These are phyloP conservation scores for Mechanitis messenoides DNA, from an alignment of 2,888 invertebrate species.

Conservation along the genomic window DNA sequence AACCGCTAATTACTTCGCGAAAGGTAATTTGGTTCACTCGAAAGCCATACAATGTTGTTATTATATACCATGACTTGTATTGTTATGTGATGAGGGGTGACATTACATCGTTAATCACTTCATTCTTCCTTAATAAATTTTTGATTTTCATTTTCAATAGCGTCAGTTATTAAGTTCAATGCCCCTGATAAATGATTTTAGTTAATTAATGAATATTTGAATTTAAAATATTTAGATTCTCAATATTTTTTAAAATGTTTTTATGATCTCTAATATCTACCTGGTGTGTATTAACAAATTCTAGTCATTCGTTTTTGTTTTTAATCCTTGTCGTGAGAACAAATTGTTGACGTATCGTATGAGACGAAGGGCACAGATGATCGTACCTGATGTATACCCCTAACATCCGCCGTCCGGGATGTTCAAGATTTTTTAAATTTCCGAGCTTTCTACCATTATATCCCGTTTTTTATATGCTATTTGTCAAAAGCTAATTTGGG, in stretches of 20 bases:
- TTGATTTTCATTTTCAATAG: slow-evolving; percentile 69
- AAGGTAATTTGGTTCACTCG: slow-evolving; percentile 66
- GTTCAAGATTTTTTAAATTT: slow-evolving; percentile 45
- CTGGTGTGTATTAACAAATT: too few relatives aligned
- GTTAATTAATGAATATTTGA: slow-evolving; percentile 45
- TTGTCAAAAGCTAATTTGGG: slow-evolving; percentile 51
- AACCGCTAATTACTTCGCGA: slow-evolving; percentile 56
- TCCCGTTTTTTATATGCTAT: slow-evolving; percentile 58
- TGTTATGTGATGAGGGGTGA: slow-evolving; percentile 63
- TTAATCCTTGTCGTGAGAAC: slow-evolving; percentile 5
- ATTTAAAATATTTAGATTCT: too few relatives aligned
- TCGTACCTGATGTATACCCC: slow-evolving; percentile 43
- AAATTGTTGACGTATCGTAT: slow-evolving; percentile 33
- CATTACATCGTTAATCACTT: slow-evolving; percentile 70
- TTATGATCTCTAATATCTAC: too few relatives aligned
- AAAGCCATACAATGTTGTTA: slow-evolving; percentile 63
- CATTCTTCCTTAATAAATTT: slow-evolving; percentile 61
- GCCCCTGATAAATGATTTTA: slow-evolving; percentile 58
- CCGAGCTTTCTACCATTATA: slow-evolving; percentile 51
- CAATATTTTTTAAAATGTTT: too few relatives aligned
- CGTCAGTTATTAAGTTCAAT: slow-evolving; percentile 58
- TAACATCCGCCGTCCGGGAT: slow-evolving; percentile 47
- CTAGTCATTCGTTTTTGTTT: too few relatives aligned
- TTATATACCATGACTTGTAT: slow-evolving; percentile 70
- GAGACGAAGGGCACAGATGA: slow-evolving; percentile 36